These are phyloP conservation scores for Aspidoscelis tigris DNA, from an alignment of 2,113 vertebrate species.

Conservation along the genomic window DNA sequence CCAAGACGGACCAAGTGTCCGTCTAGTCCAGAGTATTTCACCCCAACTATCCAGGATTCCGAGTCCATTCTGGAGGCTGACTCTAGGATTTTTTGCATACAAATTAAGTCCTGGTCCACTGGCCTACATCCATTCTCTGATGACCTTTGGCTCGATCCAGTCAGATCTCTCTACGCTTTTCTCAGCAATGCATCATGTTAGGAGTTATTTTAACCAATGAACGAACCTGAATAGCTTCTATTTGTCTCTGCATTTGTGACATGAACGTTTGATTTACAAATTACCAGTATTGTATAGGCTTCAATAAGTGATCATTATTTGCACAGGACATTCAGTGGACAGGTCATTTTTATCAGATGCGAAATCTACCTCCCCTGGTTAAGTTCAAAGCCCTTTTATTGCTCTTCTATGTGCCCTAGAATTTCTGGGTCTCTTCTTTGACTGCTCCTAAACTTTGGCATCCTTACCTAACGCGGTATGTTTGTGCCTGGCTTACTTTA, in stretches of 20 bases:
- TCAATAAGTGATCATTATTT: not conserved
- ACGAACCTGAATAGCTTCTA: not conserved
- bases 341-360: not conserved
- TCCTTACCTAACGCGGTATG: not conserved
- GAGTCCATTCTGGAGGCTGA: not conserved
- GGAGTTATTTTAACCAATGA: not conserved
- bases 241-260: not conserved
- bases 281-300: not conserved
- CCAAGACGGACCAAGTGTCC: not conserved
- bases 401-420: not conserved
- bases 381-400: slow-evolving; percentile 1
- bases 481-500: not conserved
- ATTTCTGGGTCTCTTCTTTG: not conserved
- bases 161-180: too few species aligned
- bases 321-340: not conserved
- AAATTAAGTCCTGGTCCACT: not conserved
- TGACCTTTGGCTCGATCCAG: not conserved
- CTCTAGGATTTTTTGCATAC: not conserved
- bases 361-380: not conserved
- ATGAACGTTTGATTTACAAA: not conserved
- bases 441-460: not conserved
- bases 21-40: not conserved
- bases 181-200: not conserved
- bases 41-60: not conserved
- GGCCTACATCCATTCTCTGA: not conserved